Percentiles rank a stretch among this genome's conserved stretches.
phyloP scores from a whole-genome alignment of 2,888 invertebrate genomes.

The Siphlonurus alternatus region DNA sequence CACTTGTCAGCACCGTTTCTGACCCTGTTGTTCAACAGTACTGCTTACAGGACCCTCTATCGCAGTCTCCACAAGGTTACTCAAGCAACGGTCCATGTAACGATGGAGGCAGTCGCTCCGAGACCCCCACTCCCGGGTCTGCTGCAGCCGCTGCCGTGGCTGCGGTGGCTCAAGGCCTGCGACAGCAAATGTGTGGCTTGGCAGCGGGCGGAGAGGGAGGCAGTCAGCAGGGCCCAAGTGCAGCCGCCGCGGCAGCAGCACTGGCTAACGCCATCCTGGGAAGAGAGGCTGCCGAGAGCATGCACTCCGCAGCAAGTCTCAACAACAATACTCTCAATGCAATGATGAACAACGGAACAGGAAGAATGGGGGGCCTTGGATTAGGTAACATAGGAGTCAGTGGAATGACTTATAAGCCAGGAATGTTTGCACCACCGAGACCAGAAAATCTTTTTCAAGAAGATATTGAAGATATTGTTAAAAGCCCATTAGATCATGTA shows the following conservation, averaged over 20 bases:
- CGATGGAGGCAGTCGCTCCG: constrained; percentile 45
- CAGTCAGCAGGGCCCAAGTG: constrained; percentile 10
- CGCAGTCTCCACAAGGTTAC: constrained; percentile 35
- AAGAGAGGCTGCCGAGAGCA: constrained; percentile 7
- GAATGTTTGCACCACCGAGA: constrained; percentile 18
- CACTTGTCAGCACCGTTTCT: no score
- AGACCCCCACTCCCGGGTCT: constrained; percentile 1
- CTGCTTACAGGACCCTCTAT: constrained; percentile 16
- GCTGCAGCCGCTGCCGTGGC: constrained; percentile 62
- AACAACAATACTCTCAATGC: constrained; percentile 3
- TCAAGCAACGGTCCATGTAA: constrained; percentile 38
- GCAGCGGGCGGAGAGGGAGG: constrained; percentile 33
- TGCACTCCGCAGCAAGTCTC: constrained; percentile 5
- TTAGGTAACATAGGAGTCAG: constrained; percentile 36
- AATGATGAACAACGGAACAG: constrained; percentile 9
- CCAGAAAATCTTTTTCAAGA: constrained; percentile 44
- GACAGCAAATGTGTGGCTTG: constrained; percentile 76
- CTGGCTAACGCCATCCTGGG: constrained; percentile 9
- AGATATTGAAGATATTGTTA: constrained; percentile 44
- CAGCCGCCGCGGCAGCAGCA: constrained; percentile 11
- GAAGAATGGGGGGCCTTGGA: constrained; percentile 28
- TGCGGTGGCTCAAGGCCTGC: constrained; percentile 67
- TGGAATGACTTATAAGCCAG: constrained; percentile 41
- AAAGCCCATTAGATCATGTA: constrained; percentile 27
- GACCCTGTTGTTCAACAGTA: background rate